These are phyloP conservation scores for Auanema sp. DNA, from an alignment of 2,888 invertebrate genomes.

Conservation along the genomic window DNA sequence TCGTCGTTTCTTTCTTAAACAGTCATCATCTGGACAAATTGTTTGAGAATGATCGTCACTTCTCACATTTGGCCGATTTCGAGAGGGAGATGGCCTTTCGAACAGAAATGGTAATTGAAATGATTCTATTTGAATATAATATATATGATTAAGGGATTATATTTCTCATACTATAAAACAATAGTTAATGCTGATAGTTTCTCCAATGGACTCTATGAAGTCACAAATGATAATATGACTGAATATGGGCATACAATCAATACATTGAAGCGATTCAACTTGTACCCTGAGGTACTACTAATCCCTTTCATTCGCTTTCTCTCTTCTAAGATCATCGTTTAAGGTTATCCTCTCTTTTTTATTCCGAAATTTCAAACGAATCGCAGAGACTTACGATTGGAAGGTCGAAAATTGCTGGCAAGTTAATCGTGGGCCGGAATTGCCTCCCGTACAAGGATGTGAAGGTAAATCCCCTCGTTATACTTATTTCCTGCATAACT, in stretches of 20 bases:
- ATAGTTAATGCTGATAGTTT: constrained; percentile 75
- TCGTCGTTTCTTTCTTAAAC: constrained; percentile 45
- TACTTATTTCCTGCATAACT: not conserved
- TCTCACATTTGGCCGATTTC: constrained; percentile 79
- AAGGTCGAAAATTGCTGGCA: constrained; percentile 68
- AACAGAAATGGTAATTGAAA: constrained; percentile 77
- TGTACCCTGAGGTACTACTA: constrained; percentile 78
- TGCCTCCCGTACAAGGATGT: constrained; percentile 75
- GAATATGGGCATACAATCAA: constrained; percentile 82
- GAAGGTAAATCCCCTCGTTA: constrained; percentile 69
- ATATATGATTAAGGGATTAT: constrained; percentile 73
- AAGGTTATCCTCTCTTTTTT: constrained; percentile 69
- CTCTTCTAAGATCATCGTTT: constrained; percentile 3
- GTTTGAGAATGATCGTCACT: constrained; percentile 82
- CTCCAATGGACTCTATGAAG: constrained; percentile 71
- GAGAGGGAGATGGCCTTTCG: constrained; percentile 84
- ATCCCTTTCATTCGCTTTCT: not conserved
- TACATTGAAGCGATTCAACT: constrained; percentile 79
- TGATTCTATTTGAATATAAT: too few relatives aligned
- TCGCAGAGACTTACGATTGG: constrained; percentile 65
- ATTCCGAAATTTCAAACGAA: constrained; percentile 68
- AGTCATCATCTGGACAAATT: constrained; percentile 65
- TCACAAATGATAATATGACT: constrained; percentile 76
- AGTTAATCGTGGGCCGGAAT: constrained; percentile 72
- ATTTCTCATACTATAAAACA: constrained; percentile 85